Base-by-base conservation (phyloP, 2,113 vertebrate genomes). In the Cebidichthys violaceus region DNA sequence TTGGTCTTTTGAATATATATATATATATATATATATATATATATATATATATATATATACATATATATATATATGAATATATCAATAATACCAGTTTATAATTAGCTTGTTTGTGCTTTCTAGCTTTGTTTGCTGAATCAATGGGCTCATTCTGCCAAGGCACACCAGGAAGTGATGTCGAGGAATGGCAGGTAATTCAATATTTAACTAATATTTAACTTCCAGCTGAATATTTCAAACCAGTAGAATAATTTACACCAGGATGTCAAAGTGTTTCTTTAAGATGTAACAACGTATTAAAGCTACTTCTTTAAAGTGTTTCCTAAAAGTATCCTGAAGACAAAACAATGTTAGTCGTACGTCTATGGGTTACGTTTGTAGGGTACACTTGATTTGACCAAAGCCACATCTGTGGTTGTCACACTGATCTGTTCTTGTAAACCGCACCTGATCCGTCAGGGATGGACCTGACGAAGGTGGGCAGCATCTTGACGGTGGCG, bases 401-500 rank as follows among this genome's bases (percentile, higher is more conserved):
- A 37, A 37, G 2, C 9, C 37, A 37, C 37, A 37, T 8, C 8
- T 55, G 52, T 55, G 0, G 22, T 11, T 55, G 68, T 11, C 43
- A 15, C 15, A 45, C 17, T 15, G 43, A 15, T 45, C 13, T 45
- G 43, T 45, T 45, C 10, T 83, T 54, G 50, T n/a, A n/a, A 9
- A 9, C n/a, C 54, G 9, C 13, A 84, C 98, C 98, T 96, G 98
- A 97, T 55, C 98, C 98, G 0, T 99, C 98, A 18, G 98, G 98
- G 91, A 99, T 99, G 84, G 98, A 99, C 91, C 98, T 96, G 59
- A 99, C 98, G 52, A 99, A 99, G 0, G 98, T 99, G 70, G 98
- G 98, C 73, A 99, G 94, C 98, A 99, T 99, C 94, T 99, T 99
- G 77, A 99, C 93, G 0, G 95, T 87, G 27, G 98, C 96, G 0